phyloP scores from a whole-genome alignment of 2,888 invertebrate species.

The Labia minor region DNA sequence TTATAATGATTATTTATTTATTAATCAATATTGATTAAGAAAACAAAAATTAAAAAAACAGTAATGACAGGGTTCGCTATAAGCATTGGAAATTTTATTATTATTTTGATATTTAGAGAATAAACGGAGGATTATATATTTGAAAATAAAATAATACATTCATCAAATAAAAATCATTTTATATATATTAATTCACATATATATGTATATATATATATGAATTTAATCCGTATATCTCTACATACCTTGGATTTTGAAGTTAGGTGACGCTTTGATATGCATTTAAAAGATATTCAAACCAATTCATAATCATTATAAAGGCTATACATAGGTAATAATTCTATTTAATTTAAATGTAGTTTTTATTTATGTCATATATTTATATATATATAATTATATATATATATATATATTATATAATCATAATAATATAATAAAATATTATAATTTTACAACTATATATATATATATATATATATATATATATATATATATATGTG shows the following conservation, averaged over 20 bases:
- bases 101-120: slow-evolving; percentile 1
- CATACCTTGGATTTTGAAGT: neutral
- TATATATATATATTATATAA: too few species aligned
- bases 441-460: neutral
- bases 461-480: too few species aligned
- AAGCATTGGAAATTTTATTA: neutral
- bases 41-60: neutral
- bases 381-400: neutral
- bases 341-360: neutral
- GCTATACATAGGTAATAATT: neutral
- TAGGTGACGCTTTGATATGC: neutral
- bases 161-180: neutral
- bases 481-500: too few species aligned
- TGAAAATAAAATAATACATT: neutral
- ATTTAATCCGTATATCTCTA: neutral
- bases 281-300: neutral
- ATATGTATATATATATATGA: neutral
- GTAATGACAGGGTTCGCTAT: neutral
- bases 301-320: neutral
- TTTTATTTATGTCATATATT: neutral
- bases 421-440: slow-evolving; percentile 13
- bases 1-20: neutral
- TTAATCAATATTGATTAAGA: neutral
- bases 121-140: neutral
- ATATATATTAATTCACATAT: neutral